These are phyloP conservation scores for Eucera pruinosa DNA, from an alignment of 2,888 invertebrate genomes.

Conservation along the genomic window DNA sequence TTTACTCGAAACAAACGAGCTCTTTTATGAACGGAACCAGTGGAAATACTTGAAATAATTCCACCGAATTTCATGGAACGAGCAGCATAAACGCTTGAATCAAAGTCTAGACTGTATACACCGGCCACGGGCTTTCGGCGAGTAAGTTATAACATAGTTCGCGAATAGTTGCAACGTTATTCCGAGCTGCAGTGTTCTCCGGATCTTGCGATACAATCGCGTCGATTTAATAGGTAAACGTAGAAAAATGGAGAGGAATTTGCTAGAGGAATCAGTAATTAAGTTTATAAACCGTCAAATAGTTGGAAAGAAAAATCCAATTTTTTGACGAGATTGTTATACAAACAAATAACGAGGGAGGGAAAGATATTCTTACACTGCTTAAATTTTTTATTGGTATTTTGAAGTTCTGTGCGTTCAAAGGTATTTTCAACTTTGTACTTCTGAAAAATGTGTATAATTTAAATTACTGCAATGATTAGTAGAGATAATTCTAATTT, in stretches of 20 bases:
- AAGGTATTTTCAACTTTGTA: too few relatives aligned
- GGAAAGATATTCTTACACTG: too few relatives aligned
- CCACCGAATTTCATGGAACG: constrained; percentile 11
- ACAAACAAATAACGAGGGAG: not conserved
- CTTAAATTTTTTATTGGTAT: too few relatives aligned
- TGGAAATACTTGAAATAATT: constrained; percentile 44
- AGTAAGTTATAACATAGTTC: constrained; percentile 34
- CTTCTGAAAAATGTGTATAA: too few relatives aligned
- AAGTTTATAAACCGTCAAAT: not conserved
- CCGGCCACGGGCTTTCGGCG: constrained; percentile 8
- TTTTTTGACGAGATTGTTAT: not conserved
- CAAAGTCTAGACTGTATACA: constrained; percentile 29
- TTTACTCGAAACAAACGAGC: constrained; percentile 18
- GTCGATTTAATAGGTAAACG: not conserved
- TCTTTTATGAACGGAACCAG: constrained; percentile 26
- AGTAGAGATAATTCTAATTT: too few relatives aligned
- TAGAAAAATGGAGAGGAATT: not conserved
- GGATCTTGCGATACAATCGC: not conserved
- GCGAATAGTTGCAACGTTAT: constrained; percentile 24
- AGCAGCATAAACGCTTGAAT: constrained; percentile 23
- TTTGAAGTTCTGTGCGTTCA: too few relatives aligned
- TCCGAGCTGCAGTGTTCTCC: not conserved
- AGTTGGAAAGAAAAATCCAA: not conserved
- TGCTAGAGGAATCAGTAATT: not conserved
- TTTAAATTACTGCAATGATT: too few relatives aligned